Base-by-base conservation (phyloP, 2,888 invertebrate species). In the Sinelater perroti region DNA sequence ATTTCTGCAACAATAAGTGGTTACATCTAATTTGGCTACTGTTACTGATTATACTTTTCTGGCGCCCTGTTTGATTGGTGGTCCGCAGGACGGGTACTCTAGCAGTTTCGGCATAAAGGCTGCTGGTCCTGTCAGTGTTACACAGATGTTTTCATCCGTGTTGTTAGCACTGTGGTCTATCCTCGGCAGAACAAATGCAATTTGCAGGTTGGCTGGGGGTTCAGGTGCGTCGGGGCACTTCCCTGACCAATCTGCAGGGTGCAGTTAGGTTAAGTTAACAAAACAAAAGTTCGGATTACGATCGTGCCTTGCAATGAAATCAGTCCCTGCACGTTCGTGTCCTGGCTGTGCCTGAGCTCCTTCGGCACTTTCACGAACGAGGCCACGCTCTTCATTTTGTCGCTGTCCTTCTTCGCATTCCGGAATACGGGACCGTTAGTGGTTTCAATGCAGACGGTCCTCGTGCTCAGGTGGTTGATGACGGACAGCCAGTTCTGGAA, bases 401-500 rank as follows among this genome's bases (percentile, higher is more conserved):
- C 7, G 8, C 8, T 7, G 10, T 26, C 8, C 3, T 38, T 10
- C 1, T 10, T 14, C 6, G 13, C 7, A 8, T 36, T 18, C 11
- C 28, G 24, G 6, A 40, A 21, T 8, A 14, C 6, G 3, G 16
- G 24, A 17, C 26, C 16, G 14, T 6, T 42, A 8, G 50, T 18
- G 10, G 18, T 18, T 14, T 49, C 13, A 4, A 51, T 13, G 16
- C 60, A 60, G 14, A 45, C 16, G 2, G 46, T 36, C 4, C 30
- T 14, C 8, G 26, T 33, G 10, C 35, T 52, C 6, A 60, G 10
- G 35, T 56, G 46, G 11, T 56, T 51, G 1, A 56, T 13, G 3
- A 60, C 7, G 6, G 55, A 60, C 17, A 47, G n/a, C 60, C 60
- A 60, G 13, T 56, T 42, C 56, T 60, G 10, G n/a, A 59, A 28